These are phyloP conservation scores for Fringilla coelebs DNA, from an alignment of 2,797 vertebrate species.

Conservation along the genomic window DNA sequence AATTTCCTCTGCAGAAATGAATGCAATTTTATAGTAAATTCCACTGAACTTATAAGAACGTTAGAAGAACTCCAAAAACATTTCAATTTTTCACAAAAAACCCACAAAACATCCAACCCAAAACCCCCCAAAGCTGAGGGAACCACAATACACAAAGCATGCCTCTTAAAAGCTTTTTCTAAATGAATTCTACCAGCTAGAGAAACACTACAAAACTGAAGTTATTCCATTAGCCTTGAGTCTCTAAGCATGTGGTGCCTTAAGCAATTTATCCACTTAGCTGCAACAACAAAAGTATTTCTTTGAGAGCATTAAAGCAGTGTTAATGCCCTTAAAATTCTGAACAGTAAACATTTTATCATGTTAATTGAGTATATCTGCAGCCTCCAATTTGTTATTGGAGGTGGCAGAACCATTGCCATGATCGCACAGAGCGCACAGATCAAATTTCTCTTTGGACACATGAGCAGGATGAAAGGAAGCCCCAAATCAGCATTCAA, in stretches of 20 bases:
- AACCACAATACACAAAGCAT: background rate
- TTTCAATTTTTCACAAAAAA: background rate
- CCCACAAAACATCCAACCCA: fast-evolving
- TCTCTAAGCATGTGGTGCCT: constrained; percentile 21
- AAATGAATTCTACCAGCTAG: constrained; percentile 21
- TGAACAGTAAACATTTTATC: constrained; percentile 50
- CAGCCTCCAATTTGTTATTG: background rate
- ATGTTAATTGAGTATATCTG: background rate
- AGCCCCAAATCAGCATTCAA: background rate
- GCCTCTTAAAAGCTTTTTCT: background rate
- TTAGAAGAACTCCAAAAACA: background rate
- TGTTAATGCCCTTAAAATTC: background rate
- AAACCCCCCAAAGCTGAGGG: background rate
- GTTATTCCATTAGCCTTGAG: constrained; percentile 50
- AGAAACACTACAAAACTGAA: background rate
- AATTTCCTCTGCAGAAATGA: background rate
- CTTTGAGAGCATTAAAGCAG: background rate
- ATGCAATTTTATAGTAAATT: background rate
- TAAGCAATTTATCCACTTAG: constrained; percentile 60
- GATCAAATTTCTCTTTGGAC: background rate
- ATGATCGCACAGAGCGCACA: fast-evolving
- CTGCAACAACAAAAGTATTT: background rate
- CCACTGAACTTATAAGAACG: background rate
- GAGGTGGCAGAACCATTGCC: background rate
- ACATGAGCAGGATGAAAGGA: background rate